Percentiles rank a stretch among this genome's conserved stretches.
phyloP scores from a whole-genome alignment of 2,888 invertebrate species.

The Pimpla rufipes region DNA sequence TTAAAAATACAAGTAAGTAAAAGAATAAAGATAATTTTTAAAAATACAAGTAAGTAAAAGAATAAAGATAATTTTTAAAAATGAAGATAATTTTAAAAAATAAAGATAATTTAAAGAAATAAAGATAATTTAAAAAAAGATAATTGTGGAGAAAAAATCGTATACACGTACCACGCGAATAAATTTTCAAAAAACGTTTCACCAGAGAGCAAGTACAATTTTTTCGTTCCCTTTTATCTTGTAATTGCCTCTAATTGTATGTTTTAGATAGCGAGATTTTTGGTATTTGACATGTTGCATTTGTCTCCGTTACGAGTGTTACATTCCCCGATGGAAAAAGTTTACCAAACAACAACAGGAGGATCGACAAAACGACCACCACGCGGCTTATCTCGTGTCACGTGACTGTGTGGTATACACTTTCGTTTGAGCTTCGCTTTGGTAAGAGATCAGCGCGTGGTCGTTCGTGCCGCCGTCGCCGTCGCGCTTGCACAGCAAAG shows the following conservation, averaged over 20 bases:
- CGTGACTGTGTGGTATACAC: conserved; percentile 22
- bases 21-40: too few relatives aligned
- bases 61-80: too few relatives aligned
- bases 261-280: neutral
- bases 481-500: conserved; percentile 2
- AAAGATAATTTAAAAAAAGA: too few relatives aligned
- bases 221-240: neutral
- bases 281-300: neutral
- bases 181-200: too few relatives aligned
- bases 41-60: too few relatives aligned
- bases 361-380: conserved; percentile 3
- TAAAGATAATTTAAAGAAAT: too few relatives aligned
- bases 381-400: conserved; percentile 22
- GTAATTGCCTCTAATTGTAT: neutral
- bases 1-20: too few relatives aligned
- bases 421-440: neutral
- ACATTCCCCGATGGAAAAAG: neutral
- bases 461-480: neutral
- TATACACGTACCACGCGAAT: too few relatives aligned
- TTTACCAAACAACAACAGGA: neutral
- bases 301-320: neutral
- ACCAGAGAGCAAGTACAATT: too few relatives aligned
- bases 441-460: neutral
- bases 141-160: too few relatives aligned
- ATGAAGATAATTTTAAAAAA: too few relatives aligned